Percentiles rank a stretch among this genome's conserved stretches.
These are phyloP conservation scores for Danio albolineatus DNA, from an alignment of 2,797 vertebrate species.

Conservation along the genomic window DNA sequence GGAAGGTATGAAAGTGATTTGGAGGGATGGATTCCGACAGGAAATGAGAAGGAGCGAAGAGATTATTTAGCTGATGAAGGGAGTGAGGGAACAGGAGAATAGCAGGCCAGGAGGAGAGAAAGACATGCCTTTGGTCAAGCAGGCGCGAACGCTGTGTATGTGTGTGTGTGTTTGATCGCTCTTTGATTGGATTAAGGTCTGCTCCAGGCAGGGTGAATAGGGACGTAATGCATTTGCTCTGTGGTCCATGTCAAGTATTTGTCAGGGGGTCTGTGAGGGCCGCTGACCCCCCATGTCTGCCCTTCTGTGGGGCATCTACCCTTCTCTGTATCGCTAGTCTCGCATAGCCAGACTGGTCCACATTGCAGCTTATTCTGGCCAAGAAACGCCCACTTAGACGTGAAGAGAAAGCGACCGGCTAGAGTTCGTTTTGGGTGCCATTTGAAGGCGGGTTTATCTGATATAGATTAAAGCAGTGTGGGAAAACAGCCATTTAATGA, in stretches of 20 bases:
- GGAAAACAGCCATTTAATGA: not conserved
- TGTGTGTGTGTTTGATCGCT: conserved; percentile 37
- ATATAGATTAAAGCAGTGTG: conserved; percentile 14
- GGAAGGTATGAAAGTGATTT: conserved; percentile 9
- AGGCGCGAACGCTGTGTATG: conserved; percentile 28
- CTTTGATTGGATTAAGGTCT: conserved; percentile 66
- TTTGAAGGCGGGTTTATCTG: conserved; percentile 12
- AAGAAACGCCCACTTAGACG: conserved; percentile 30
- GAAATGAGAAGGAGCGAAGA: conserved; percentile 28
- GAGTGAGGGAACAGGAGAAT: conserved; percentile 32
- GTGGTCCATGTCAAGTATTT: conserved; percentile 67
- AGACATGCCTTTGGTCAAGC: conserved; percentile 56
- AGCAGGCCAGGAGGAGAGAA: conserved; percentile 33
- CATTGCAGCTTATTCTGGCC: conserved; percentile 34
- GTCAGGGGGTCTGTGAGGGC: conserved; percentile 61
- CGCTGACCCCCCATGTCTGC: conserved; percentile 61
- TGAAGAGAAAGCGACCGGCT: conserved; percentile 1
- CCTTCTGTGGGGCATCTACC: conserved; percentile 53
- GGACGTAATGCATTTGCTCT: conserved; percentile 62
- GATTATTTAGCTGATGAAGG: conserved; percentile 28
- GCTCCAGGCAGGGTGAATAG: conserved; percentile 53
- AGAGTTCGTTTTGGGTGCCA: conserved; percentile 14
- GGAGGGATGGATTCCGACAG: conserved; percentile 36
- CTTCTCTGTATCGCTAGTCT: conserved; percentile 43
- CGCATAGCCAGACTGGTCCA: conserved; percentile 59